These are phyloP conservation scores for Atherinosoma microstoma DNA, from an alignment of 2,797 vertebrate species.

Conservation along the genomic window DNA sequence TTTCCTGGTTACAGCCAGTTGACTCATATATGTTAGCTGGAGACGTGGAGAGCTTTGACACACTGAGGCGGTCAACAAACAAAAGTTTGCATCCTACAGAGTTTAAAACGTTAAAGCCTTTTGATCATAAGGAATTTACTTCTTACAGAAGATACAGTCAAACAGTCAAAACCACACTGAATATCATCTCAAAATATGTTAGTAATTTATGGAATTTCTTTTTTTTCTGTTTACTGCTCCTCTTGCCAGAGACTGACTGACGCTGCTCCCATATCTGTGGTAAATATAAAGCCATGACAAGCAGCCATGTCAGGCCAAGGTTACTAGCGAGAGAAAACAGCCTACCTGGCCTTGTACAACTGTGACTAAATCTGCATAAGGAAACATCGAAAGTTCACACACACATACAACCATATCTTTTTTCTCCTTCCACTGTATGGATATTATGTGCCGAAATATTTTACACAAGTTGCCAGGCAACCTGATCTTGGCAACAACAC, in stretches of 20 bases:
- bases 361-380: neutral
- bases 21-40: neutral
- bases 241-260: neutral
- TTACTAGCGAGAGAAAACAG: neutral
- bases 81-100: neutral
- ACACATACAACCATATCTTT: neutral
- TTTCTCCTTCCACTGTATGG: too few relatives aligned
- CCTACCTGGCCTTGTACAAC: neutral
- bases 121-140: neutral
- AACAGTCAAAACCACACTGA: neutral
- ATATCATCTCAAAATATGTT: neutral
- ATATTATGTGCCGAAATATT: neutral
- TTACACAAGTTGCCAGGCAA: neutral
- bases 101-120: neutral
- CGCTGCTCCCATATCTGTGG: neutral
- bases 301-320: neutral
- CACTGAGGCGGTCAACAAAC: neutral
- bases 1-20: neutral
- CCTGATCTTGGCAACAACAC: neutral
- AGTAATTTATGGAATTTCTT: neutral
- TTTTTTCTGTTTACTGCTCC: neutral
- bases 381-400: neutral
- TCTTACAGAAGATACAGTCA: neutral
- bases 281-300: slow-evolving; percentile 7
- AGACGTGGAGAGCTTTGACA: neutral